A percentile compares a stretch with the other conserved stretches of the same genome.
These are phyloP conservation scores for Crenuchus spilurus DNA, from an alignment of 2,797 vertebrate genomes.

Conservation along the genomic window DNA sequence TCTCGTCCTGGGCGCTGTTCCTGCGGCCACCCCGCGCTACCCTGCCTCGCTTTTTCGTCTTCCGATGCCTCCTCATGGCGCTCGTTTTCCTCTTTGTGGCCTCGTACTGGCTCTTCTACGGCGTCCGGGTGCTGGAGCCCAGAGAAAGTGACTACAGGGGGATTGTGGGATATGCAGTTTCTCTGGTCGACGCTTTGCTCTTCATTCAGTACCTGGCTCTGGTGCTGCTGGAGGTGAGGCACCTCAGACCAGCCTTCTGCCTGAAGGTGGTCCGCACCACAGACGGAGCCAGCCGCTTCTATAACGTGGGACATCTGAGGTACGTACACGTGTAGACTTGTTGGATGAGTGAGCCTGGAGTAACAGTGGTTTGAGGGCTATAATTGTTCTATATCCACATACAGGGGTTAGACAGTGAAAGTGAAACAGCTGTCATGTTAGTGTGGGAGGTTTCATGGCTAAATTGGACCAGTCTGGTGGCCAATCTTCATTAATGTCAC, in stretches of 20 bases:
- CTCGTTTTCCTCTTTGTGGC: conserved; percentile 90
- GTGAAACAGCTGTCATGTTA: no score
- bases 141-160: conserved; percentile 89
- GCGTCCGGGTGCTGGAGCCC: conserved; percentile 87
- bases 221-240: conserved; percentile 91
- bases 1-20: conserved; percentile 95
- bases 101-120: conserved; percentile 96
- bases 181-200: conserved; percentile 93
- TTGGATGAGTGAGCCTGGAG: not conserved
- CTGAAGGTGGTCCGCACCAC: conserved; percentile 88
- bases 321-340: conserved; percentile 4
- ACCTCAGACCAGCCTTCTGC: conserved; percentile 88
- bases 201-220: conserved; percentile 98
- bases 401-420: no score
- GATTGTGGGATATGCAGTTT: conserved; percentile 94
- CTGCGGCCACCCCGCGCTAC: conserved; percentile 87
- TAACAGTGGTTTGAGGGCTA: no score
- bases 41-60: conserved; percentile 87
- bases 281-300: conserved; percentile 88
- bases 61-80: conserved; percentile 88
- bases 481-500: no score
- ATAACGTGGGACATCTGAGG: conserved; percentile 92
- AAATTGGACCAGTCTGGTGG: no score
- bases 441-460: no score
- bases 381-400: no score